Evolutionary conservation across 1,140 invertebrate genomes (phyloP), one percentile per base, ranked within the genome.

Genomic region (Chironomus tepperi): DNA sequence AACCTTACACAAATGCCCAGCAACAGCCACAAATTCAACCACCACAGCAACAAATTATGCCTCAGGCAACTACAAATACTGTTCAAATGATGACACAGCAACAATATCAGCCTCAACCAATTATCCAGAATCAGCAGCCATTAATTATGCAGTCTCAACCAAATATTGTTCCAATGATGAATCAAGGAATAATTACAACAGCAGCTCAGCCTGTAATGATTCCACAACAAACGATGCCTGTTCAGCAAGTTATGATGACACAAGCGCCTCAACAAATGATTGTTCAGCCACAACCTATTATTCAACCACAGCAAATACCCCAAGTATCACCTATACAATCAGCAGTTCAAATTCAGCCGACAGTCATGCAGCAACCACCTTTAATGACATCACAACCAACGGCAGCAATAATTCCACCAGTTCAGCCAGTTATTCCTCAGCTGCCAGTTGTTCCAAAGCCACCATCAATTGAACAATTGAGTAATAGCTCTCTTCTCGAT

Each of bases 61-160:
- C 24, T 5, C 24, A 34, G 5, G 24, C 24, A 2, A 2, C 24
- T 34, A 1, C 24, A 34, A 34, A 34, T 34, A 77, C 77, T 16
- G 57, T 75, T 75, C 77, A 78, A 34, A 67, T 74, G 73, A 75
- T 77, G 43, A 73, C 78, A 43, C 75, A 80, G 9, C 70, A 78
- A 73, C 72, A 78, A 74, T n/a, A n/a, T n/a, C n/a, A n/a, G n/a
- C n/a, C n/a, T n/a, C n/a, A n/a, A n/a, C n/a, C n/a, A n/a, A 15
- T 57, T 74, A 79, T 76, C 75, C 78, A 75, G 72, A 80, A 64
- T 79, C 82, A 74, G 77, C 76, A 77, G 77, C 77, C 79, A 76
- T 76, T 78, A 78, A 57, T 77, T 21, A 79, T 79, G 64, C 75
- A 79, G 67, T 77, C 78, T 75, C 77, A 78, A 74, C 79, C 76